phyloP scores from a whole-genome alignment of 2,888 invertebrate species.

The Itoplectis maculator region DNA sequence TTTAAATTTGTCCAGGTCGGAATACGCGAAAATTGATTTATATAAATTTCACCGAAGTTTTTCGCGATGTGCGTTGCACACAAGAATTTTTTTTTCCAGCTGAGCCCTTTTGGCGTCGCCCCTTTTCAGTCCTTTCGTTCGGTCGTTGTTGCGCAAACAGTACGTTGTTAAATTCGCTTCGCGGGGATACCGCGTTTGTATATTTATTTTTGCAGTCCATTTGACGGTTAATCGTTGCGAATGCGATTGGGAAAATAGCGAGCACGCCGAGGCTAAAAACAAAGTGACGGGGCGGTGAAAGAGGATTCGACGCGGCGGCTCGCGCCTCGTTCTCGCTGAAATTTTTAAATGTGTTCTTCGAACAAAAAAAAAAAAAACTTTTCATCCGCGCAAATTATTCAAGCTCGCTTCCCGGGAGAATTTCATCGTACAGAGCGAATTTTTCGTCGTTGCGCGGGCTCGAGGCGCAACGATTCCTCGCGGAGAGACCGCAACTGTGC shows the following conservation, averaged over 20 bases:
- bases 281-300: not conserved
- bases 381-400: constrained; percentile 33
- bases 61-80: no score
- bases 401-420: constrained; percentile 13
- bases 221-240: not conserved
- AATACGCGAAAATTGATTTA: no score
- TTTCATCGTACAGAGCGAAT: not conserved
- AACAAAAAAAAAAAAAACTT: not conserved
- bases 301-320: not conserved
- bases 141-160: not conserved
- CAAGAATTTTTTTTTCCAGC: no score
- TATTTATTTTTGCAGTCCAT: not conserved
- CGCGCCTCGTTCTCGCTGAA: not conserved
- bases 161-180: not conserved
- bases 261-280: not conserved
- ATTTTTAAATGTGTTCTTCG: constrained; percentile 1
- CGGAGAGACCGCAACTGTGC: not conserved
- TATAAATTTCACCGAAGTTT: no score
- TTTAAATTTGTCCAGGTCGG: no score
- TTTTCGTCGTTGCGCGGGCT: not conserved
- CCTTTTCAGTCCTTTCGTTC: not conserved
- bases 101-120: no score
- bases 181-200: not conserved
- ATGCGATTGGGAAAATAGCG: not conserved
- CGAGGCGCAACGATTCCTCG: not conserved